Percentiles rank a stretch among this genome's conserved stretches.
Conservation (phyloP, 2,797 vertebrate species). For the Phylloscopus collybita region DNA sequence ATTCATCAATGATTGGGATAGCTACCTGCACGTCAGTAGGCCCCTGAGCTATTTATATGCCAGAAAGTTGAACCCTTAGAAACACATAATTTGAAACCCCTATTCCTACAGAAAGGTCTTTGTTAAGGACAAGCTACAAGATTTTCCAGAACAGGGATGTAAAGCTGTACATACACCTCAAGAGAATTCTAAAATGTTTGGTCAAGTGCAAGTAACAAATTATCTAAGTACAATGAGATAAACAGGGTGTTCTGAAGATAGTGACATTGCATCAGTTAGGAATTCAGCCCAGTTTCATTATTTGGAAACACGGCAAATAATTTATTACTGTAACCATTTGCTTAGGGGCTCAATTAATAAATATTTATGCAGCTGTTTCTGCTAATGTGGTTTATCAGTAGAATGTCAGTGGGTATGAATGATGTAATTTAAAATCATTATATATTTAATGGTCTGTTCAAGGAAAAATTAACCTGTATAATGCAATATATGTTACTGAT, state of each 20-base stretch:
- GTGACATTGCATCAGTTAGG: not conserved
- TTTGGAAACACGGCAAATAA: not conserved
- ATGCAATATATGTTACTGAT: not conserved
- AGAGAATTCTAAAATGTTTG: not conserved
- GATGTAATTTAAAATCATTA: slow-evolving; percentile 1
- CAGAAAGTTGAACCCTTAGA: not conserved
- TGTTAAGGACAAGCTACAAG: not conserved
- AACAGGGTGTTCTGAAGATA: not conserved
- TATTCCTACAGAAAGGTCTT: not conserved
- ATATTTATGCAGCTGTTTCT: slow-evolving; percentile 38
- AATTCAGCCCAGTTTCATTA: not conserved
- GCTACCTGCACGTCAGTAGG: not conserved
- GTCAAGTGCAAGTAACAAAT: not conserved
- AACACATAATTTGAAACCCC: not conserved
- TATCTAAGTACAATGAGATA: not conserved
- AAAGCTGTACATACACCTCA: not conserved
- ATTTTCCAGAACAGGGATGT: not conserved
- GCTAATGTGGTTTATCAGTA: slow-evolving; percentile 15
- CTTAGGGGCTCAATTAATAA: slow-evolving; percentile 12
- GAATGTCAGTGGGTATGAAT: not conserved
- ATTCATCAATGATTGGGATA: not conserved
- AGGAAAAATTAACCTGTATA: not conserved
- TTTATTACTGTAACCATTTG: not conserved
- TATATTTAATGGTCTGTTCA: not conserved
- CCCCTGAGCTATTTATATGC: not conserved